phyloP scores from a whole-genome alignment of 2,797 vertebrate genomes.

The Siniperca scherzeri region DNA sequence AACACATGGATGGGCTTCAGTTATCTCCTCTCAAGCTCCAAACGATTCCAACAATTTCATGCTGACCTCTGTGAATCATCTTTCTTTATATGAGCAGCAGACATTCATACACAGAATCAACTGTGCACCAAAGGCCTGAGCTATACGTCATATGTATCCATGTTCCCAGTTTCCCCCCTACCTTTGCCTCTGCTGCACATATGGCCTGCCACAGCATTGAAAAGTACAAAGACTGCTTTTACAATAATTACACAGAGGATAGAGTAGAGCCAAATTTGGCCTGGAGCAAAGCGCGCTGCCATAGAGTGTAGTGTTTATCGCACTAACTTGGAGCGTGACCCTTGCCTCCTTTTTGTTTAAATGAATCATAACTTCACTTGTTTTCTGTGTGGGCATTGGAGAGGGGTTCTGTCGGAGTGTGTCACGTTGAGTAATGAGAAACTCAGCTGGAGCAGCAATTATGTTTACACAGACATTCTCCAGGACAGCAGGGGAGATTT shows the following conservation, averaged over 20 bases:
- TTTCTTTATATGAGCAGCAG: constrained; percentile 13
- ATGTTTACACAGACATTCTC: constrained; percentile 75
- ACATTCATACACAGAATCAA: not conserved
- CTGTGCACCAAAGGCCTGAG: not conserved
- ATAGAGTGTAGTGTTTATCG: constrained; percentile 57
- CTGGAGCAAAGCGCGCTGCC: constrained; percentile 37
- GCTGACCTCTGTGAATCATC: constrained; percentile 45
- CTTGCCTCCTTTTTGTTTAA: constrained; percentile 62
- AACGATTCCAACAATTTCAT: constrained; percentile 56
- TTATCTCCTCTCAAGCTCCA: constrained; percentile 32
- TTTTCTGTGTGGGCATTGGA: constrained; percentile 61
- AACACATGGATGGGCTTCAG: constrained; percentile 29
- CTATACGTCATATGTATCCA: not conserved
- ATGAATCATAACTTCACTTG: constrained; percentile 56
- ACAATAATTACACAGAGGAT: constrained; percentile 24
- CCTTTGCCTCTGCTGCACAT: constrained; percentile 22
- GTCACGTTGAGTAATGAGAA: constrained; percentile 71
- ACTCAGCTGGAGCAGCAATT: constrained; percentile 65
- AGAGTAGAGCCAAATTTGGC: constrained; percentile 73
- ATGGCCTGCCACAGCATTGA: constrained; percentile 24
- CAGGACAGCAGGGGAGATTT: constrained; percentile 51
- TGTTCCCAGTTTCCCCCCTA: not conserved
- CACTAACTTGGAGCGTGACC: constrained; percentile 50
- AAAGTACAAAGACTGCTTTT: constrained; percentile 40
- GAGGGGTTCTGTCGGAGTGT: constrained; percentile 26